phyloP scores from a whole-genome alignment of 2,113 vertebrate genomes.

The Patagioenas fasciata region DNA sequence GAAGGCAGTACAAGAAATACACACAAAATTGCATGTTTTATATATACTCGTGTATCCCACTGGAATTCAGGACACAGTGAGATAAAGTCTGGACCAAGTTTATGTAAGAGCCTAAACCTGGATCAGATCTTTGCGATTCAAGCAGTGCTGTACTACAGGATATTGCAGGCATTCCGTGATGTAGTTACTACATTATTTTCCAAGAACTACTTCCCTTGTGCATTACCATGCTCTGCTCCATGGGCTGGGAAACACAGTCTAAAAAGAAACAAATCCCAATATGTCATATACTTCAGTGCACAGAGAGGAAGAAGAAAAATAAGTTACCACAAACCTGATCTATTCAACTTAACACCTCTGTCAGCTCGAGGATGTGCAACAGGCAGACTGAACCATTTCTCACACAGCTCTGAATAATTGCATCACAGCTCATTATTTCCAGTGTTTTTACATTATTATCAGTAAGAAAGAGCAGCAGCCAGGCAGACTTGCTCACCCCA shows the following conservation, averaged over 20 bases:
- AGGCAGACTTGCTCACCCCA: not conserved
- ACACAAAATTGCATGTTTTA: not conserved
- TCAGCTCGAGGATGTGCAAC: not conserved
- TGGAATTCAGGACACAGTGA: not conserved
- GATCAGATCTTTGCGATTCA: not conserved
- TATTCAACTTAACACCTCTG: not conserved
- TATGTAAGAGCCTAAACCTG: not conserved
- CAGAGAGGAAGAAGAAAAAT: not conserved
- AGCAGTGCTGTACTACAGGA: not conserved
- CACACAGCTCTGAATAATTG: conserved; percentile 25
- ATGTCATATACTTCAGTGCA: not conserved
- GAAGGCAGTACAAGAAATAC: not conserved
- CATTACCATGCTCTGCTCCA: not conserved
- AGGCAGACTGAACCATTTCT: not conserved
- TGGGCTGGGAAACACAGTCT: not conserved
- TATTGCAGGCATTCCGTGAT: not conserved
- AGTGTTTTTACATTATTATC: not conserved
- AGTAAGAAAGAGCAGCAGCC: not conserved
- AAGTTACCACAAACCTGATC: not conserved
- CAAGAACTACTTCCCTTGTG: not conserved
- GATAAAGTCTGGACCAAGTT: not conserved
- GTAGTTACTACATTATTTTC: not conserved
- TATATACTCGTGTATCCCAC: not conserved
- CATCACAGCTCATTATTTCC: not conserved
- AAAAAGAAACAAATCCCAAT: not conserved